Evolutionary conservation across 2,113 vertebrate species (phyloP), one percentile per base, ranked within the genome.

Genomic region (Xyrauchen texanus): DNA sequence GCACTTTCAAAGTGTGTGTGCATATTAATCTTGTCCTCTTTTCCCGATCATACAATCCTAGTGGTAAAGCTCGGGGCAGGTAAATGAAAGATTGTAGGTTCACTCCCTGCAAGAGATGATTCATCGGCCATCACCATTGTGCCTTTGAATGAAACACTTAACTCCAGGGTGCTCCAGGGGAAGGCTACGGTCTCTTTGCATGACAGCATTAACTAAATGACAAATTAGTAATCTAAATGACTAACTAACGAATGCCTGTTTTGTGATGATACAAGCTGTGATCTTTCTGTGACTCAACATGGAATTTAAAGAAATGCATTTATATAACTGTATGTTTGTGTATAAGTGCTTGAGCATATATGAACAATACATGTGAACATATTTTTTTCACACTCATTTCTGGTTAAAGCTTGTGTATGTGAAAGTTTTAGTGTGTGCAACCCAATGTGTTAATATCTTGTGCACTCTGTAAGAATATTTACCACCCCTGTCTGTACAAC

Each of bases 401-500:
- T 11, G 12, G 42, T 16, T n/a, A 13, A 6, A 34, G 4, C 3
- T 10, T 67, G 45, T 13, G 0, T 64, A 4, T n/a, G 47, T 15
- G 7, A 47, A 51, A 49, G 44, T 8, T 9, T 21, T 11, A 68
- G 5, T 60, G 6, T 63, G 21, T 47, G 51, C 8, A 75, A n/a
- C 49, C 11, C 3, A 21, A 34, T 71, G 60, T 69, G 69, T 75
- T 72, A 52, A 77, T 73, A 61, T 72, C 70, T 68, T 83, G 82
- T 71, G 46, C 62, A 75, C 7, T 75, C 61, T 4, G 3, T 67
- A 79, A 0, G 13, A 64, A 53, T 16, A 67, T 78, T 81, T 72
- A 49, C 73, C 21, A 66, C 75, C 76, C 84, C 77, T 46, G 86
- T 88, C 82, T 88, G 80, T 67, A 63, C 65, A 42, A 34, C 77